Evolutionary conservation across 2,113 vertebrate species (phyloP), one percentile per base, ranked within the genome.

Genomic region (Addax nasomaculatus): DNA sequence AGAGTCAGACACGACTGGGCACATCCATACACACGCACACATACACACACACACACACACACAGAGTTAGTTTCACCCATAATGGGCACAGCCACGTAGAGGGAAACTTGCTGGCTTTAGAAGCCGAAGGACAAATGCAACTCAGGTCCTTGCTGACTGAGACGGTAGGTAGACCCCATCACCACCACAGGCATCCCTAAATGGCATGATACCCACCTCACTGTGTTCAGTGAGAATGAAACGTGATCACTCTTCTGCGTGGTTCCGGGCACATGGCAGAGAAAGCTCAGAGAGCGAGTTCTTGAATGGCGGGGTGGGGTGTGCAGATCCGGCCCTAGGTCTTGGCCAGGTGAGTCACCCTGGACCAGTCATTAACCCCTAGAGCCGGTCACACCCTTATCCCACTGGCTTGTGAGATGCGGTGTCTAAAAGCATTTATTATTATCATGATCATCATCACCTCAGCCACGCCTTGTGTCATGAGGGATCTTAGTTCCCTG

Each of bases 201-300:
- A 64, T 15, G 10, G 67, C 15, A 4, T 21, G 12, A 55, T 0
- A 0, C 39, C 49, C 58, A 3, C 7, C 14, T 53, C 39, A 5
- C 13, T 14, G 49, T 12, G 25, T 33, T 12, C 10, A 10, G 43
- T 64, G 55, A 62, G 39, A 58, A 23, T 84, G 70, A 79, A 64
- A 47, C 3, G 30, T 3, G 49, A n/a, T 17, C 10, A 0, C 25
- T 36, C 30, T 67, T 21, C 39, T 6, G 7, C 62, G 29, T 1
- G 0, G 36, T 1, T 7, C 8, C 36, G 2, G 36, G 29, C 12
- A 1, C 19, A 53, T 39, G 36, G 78, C 39, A 64, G n/a, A 90
- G 49, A 57, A n/a, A 30, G 64, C 3, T 0, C 2, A 15, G 55
- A 12, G 11, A 33, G 29, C 7, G 11, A 16, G 36, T n/a, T 9